Evolutionary conservation across 2,888 invertebrate genomes (phyloP).

Genomic region (Saturnia pavonia): DNA sequence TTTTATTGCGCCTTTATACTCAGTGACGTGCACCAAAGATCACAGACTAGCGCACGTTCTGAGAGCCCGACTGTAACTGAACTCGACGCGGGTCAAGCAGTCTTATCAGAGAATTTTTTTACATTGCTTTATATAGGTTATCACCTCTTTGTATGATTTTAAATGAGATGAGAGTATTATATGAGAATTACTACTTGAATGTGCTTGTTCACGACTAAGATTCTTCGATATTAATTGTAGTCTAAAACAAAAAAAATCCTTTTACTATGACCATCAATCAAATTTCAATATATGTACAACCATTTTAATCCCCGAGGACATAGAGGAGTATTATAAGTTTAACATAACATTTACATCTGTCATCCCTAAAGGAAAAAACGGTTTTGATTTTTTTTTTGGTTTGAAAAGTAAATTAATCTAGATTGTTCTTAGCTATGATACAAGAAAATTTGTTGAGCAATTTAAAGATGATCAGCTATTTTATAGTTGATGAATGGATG

Average conservation of each 20-base stretch:
- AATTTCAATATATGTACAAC: no score
- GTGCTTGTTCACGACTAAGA: neutral
- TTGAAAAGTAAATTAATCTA: no score
- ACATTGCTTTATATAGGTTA: constrained; percentile 38
- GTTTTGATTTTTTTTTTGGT: no score
- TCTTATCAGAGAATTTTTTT: constrained; percentile 35
- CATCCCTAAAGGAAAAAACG: no score
- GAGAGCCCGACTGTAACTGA: neutral
- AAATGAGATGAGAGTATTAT: constrained; percentile 18
- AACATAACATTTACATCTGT: no score
- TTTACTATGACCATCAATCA: neutral
- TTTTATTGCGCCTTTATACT: neutral
- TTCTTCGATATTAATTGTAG: neutral
- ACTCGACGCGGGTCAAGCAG: constrained; percentile 24
- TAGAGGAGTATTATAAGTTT: no score
- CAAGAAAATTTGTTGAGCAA: no score
- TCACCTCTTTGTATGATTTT: constrained; percentile 24
- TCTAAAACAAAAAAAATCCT: neutral
- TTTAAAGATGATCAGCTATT: no score
- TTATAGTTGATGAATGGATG: no score
- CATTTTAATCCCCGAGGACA: no score
- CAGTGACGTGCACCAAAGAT: neutral
- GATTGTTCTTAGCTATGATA: no score
- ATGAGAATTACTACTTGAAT: neutral
- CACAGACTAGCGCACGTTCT: neutral